phyloP scores from a whole-genome alignment of 64 coral and sea anemone species.

The Acropora yongei region DNA sequence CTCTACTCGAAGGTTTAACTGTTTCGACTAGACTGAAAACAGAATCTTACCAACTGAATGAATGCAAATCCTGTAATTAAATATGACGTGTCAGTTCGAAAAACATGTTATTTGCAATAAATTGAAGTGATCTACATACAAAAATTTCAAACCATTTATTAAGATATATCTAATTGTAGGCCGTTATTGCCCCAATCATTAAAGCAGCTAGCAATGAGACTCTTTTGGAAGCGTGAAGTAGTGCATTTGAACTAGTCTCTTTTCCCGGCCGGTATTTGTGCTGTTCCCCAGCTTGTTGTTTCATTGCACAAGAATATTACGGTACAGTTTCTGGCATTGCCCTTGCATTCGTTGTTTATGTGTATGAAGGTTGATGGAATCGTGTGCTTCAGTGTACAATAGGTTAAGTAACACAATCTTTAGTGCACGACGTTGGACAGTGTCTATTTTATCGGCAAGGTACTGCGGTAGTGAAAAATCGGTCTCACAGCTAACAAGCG shows the following conservation, averaged over 20 bases:
- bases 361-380: constrained; percentile 20
- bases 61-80: no score
- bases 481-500: constrained; percentile 37
- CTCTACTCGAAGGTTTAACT: no score
- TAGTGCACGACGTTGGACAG: constrained; percentile 22
- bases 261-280: neutral
- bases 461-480: constrained; percentile 43
- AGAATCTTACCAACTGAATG: no score
- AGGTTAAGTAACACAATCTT: constrained; percentile 14
- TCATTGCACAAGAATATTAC: constrained; percentile 32
- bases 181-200: no score
- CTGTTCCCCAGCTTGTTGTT: constrained; percentile 28
- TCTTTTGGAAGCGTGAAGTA: constrained; percentile 30
- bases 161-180: no score
- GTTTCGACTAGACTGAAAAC: no score
- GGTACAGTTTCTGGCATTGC: constrained; percentile 57
- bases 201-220: neutral
- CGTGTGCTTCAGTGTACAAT: constrained; percentile 43
- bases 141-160: no score
- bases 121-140: no score
- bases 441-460: constrained; percentile 47
- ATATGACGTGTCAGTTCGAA: no score
- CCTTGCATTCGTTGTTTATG: constrained; percentile 6
- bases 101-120: no score
- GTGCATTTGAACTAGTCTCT: constrained; percentile 15